Percentiles rank a stretch among this genome's conserved stretches.
phyloP scores from a whole-genome alignment of 2,113 vertebrate species.

The Alethe diademata region DNA sequence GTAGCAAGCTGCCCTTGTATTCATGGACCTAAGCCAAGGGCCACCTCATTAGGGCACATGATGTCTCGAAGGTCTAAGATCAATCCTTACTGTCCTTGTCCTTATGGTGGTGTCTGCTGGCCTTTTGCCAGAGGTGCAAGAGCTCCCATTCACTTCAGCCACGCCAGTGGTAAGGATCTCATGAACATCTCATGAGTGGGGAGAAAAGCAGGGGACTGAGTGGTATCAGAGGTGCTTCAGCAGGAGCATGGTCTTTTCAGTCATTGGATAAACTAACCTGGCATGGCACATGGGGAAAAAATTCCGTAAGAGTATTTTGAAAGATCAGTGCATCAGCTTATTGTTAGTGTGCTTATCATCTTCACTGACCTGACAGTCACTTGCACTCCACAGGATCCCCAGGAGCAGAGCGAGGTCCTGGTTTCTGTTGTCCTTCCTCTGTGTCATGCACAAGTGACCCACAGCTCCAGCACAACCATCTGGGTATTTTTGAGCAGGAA shows the following conservation, averaged over 20 bases:
- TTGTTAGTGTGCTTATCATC: background rate
- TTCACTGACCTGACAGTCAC: background rate
- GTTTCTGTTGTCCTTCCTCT: background rate
- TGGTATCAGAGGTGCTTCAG: background rate
- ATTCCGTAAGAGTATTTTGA: background rate
- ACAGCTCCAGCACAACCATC: background rate
- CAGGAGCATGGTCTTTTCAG: background rate
- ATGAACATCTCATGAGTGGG: no score
- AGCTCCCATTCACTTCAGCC: background rate
- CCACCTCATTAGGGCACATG: rapidly evolving
- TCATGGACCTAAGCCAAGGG: background rate
- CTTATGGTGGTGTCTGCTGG: background rate
- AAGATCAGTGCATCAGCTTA: background rate
- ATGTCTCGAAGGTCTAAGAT: background rate
- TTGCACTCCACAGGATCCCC: background rate
- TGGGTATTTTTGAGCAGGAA: background rate
- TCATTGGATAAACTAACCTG: background rate
- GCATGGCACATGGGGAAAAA: rapidly evolving
- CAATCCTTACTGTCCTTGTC: background rate
- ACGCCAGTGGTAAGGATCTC: background rate
- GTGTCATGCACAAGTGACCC: background rate
- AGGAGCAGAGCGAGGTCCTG: rapidly evolving
- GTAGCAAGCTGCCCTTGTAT: background rate
- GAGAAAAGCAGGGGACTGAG: background rate
- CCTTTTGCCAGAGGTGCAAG: background rate